Evolutionary conservation across 2,113 vertebrate genomes (phyloP).

Genomic region (Fulica atra): DNA sequence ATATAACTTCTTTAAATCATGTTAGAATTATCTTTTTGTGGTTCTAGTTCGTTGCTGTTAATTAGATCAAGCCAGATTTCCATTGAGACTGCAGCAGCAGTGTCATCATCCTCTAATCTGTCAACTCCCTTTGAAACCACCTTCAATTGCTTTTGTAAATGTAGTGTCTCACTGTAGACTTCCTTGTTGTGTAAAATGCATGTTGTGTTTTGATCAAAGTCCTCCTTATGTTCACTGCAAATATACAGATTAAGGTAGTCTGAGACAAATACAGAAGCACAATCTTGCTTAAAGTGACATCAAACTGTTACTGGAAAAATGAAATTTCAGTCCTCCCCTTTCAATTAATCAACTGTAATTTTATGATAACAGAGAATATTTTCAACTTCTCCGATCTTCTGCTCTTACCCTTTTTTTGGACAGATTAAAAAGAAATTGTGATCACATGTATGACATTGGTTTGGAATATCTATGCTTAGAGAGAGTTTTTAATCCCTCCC

Average conservation of each 20-base stretch:
- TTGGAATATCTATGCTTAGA: not conserved
- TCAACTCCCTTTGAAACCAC: conserved; percentile 68
- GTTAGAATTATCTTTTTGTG: conserved; percentile 56
- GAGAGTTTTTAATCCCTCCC: not conserved
- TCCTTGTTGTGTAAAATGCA: conserved; percentile 67
- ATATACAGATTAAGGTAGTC: conserved; percentile 55
- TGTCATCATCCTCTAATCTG: conserved; percentile 70
- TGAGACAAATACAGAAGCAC: conserved; percentile 22
- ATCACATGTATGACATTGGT: not conserved
- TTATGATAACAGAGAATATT: not conserved
- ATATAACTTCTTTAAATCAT: conserved; percentile 36
- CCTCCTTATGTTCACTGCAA: conserved; percentile 56
- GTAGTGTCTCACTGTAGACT: conserved; percentile 59
- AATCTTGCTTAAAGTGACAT: conserved; percentile 23
- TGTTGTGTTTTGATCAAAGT: conserved; percentile 72
- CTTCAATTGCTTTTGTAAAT: conserved; percentile 70
- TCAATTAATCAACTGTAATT: not conserved
- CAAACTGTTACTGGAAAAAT: conserved; percentile 24
- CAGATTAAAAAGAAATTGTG: not conserved
- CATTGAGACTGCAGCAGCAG: conserved; percentile 44
- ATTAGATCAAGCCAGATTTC: conserved; percentile 69
- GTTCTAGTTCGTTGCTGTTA: conserved; percentile 50
- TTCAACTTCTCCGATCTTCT: not conserved
- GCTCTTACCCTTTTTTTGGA: not conserved
- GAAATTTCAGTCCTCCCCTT: not conserved